phyloP scores from a whole-genome alignment of 2,113 vertebrate genomes.

The Cricetomys ansorgei region DNA sequence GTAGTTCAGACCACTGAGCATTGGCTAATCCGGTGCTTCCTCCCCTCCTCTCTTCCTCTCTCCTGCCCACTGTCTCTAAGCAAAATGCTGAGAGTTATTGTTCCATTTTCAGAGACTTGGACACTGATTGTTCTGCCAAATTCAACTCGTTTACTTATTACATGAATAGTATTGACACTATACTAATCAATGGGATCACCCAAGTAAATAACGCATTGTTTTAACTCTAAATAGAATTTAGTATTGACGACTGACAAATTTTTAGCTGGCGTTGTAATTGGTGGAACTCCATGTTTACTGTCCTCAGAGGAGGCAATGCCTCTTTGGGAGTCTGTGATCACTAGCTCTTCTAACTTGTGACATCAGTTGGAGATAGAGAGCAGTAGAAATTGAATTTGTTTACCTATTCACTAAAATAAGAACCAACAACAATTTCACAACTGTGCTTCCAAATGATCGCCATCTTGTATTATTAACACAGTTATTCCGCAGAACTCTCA shows the following conservation, averaged over 20 bases:
- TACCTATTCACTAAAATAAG: background rate
- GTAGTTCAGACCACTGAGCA: background rate
- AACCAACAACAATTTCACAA: background rate
- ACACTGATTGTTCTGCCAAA: background rate
- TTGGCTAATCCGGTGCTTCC: background rate
- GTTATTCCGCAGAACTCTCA: background rate
- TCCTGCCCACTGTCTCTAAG: background rate
- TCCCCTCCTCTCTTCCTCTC: background rate
- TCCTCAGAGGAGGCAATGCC: background rate
- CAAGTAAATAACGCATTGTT: background rate
- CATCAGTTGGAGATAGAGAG: background rate
- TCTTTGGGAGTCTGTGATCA: background rate
- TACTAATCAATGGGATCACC: background rate
- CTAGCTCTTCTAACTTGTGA: constrained; percentile 7
- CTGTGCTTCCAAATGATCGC: background rate
- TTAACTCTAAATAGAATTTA: background rate
- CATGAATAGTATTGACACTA: background rate
- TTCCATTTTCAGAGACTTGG: background rate
- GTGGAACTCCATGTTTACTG: background rate
- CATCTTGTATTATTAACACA: constrained; percentile 41
- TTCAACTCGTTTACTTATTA: background rate
- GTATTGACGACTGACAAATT: background rate
- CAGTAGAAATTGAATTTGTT: background rate
- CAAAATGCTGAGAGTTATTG: background rate
- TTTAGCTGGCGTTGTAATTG: background rate